Evolutionary conservation across 2,888 invertebrate genomes (phyloP).

Genomic region (Brachyptera putata): DNA sequence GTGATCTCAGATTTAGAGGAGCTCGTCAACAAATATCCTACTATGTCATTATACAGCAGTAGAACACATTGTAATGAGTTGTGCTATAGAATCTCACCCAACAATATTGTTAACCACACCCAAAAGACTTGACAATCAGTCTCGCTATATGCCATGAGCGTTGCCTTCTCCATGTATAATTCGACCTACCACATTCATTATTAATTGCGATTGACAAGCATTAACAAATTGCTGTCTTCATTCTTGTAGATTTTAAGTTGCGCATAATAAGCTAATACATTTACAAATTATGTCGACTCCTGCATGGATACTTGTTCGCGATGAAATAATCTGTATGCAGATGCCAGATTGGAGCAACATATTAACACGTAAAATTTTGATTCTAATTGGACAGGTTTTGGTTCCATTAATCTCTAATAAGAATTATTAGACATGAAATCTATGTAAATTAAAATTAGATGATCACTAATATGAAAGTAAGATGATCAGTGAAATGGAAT

Average conservation of each 20-base stretch:
- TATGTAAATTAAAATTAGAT: too few relatives aligned
- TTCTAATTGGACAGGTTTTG: too few relatives aligned
- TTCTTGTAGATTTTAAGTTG: slow-evolving; percentile 2
- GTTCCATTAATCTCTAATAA: too few relatives aligned
- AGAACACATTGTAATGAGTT: slow-evolving; percentile 1
- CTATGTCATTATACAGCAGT: slow-evolving; percentile 12
- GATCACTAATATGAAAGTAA: too few relatives aligned
- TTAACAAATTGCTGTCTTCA: slow-evolving; percentile 16
- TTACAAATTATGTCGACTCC: slow-evolving; percentile 1
- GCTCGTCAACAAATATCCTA: slow-evolving; percentile 4
- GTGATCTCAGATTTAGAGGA: too few relatives aligned
- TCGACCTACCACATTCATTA: slow-evolving; percentile 15
- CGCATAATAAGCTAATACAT: not conserved
- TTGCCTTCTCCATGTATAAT: not conserved
- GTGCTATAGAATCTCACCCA: not conserved
- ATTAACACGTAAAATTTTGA: too few relatives aligned
- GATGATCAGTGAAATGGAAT: too few relatives aligned
- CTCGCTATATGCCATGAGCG: not conserved
- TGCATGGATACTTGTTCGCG: too few relatives aligned
- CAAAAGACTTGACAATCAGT: slow-evolving; percentile 8
- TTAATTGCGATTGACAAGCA: slow-evolving; percentile 20
- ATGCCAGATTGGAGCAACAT: too few relatives aligned
- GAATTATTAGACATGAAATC: too few relatives aligned
- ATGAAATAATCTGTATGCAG: not conserved
- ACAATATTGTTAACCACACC: slow-evolving; percentile 15